phyloP scores from a whole-genome alignment of 2,888 invertebrate species.

The Chydorus sphaericus region DNA sequence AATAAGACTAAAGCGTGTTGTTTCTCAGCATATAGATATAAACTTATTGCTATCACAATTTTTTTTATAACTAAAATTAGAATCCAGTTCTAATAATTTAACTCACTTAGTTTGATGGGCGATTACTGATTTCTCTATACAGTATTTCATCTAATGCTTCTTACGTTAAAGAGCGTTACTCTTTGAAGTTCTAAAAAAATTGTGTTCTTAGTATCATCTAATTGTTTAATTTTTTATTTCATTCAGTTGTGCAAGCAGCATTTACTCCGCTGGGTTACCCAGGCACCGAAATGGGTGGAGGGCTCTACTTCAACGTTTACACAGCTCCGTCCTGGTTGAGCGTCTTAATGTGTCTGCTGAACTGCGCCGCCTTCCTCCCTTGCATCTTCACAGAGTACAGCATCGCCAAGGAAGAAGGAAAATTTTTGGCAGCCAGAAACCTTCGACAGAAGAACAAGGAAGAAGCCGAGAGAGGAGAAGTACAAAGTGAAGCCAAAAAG shows the following conservation, averaged over 20 bases:
- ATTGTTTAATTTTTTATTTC: constrained; percentile 3
- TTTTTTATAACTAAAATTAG: too few species aligned
- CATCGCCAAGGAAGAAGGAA: constrained; percentile 64
- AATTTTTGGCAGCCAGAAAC: neutral
- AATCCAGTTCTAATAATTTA: too few species aligned
- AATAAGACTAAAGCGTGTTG: too few species aligned
- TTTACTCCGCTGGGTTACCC: constrained; percentile 60
- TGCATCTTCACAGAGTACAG: constrained; percentile 56
- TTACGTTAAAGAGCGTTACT: too few species aligned
- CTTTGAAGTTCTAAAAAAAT: too few species aligned
- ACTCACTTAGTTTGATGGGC: too few species aligned
- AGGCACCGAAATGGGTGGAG: constrained; percentile 38
- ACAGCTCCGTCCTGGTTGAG: constrained; percentile 77
- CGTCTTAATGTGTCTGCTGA: constrained; percentile 52
- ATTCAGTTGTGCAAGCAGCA: constrained; percentile 52
- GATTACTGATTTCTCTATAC: too few species aligned
- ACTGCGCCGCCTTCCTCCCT: constrained; percentile 58
- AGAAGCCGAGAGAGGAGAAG: neutral
- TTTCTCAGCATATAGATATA: too few species aligned
- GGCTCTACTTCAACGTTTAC: constrained; percentile 64
- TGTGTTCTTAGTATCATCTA: too few species aligned
- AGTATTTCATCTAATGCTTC: too few species aligned
- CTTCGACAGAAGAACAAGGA: neutral
- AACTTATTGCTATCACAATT: too few species aligned
- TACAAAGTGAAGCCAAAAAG: too few species aligned